Conservation (phyloP, 2,888 invertebrate species). For the Aethes cnicana region DNA sequence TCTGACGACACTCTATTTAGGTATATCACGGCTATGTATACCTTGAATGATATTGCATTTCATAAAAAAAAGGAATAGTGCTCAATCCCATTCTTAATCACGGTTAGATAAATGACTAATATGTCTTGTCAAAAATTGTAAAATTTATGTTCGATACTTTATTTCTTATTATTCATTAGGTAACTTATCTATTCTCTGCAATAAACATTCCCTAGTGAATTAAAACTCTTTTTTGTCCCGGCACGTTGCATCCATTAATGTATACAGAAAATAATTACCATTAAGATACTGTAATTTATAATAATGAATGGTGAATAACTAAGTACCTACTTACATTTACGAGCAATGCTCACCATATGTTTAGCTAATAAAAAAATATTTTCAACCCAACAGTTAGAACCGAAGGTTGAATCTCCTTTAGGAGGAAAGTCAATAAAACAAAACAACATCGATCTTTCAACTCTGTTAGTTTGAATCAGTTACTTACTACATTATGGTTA, state of each 20-base stretch:
- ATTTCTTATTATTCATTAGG: too few species aligned
- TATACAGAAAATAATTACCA: slow-evolving; percentile 41
- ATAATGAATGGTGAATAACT: slow-evolving; percentile 46
- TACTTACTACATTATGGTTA: slow-evolving; percentile 1
- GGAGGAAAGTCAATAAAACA: neutral
- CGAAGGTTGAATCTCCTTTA: neutral
- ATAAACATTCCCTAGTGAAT: slow-evolving; percentile 13
- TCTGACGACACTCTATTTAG: too few species aligned
- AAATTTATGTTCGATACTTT: too few species aligned
- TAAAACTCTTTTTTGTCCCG: slow-evolving; percentile 1
- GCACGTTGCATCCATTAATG: slow-evolving; percentile 25
- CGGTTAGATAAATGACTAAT: too few species aligned
- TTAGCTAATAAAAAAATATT: neutral
- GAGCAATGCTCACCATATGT: slow-evolving; percentile 24
- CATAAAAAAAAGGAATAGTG: too few species aligned
- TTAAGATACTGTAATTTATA: slow-evolving; percentile 63
- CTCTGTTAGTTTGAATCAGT: slow-evolving; percentile 3
- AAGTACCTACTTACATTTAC: slow-evolving; percentile 41
- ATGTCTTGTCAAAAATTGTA: too few species aligned
- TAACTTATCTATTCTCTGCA: too few species aligned
- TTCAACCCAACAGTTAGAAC: neutral
- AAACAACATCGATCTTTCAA: slow-evolving; percentile 9
- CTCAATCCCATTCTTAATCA: too few species aligned
- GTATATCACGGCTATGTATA: too few species aligned
- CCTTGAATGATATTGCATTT: too few species aligned